Evolutionary conservation across 2,113 vertebrate genomes (phyloP), one percentile per base, ranked within the genome.

Genomic region (Garra rufa): DNA sequence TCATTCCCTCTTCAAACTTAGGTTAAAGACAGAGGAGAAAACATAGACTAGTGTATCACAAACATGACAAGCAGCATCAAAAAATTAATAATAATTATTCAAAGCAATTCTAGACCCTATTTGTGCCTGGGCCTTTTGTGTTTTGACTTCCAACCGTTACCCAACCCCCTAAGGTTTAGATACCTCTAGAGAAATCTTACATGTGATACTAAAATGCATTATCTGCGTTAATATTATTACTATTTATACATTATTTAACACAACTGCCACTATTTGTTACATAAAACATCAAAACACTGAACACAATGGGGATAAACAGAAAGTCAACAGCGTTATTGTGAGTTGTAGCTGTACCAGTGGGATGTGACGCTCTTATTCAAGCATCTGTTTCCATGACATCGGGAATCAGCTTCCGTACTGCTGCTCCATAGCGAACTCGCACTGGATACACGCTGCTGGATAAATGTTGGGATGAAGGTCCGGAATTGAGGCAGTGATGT

Each of bases 351-450:
- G 65, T 82, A 82, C 80, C 80, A 38, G 26, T 52, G 28, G 30
- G 46, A 50, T 34, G 26, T 34, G 65, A 55, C 21, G 80, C 44
- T 52, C 9, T 67, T 69, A 17, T 82, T 26, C 46, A 24, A 30
- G 63, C 80, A 82, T 70, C 44, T 70, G 80, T 82, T 82, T 82
- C 80, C 80, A 69, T 81, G 78, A 19, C 46, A 70, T 70, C 80
- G 26, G 14, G 21, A 17, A 69, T 70, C 41, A 48, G 65, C 83
- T 46, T 83, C 81, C 19, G 52, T 5, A 19, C n/a, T n/a, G 17
- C 61, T 9, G 24, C 41, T 34, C 17, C 46, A 81, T 41, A 5
- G 65, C 77, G 63, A 65, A 14, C 17, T 6, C 24, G 41, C 26
- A 17, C 61, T 50, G 59, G 38, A 65, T 6, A 41, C 7, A 57